These are phyloP conservation scores for Thereva unica DNA, from an alignment of 2,888 invertebrate species.

Conservation along the genomic window DNA sequence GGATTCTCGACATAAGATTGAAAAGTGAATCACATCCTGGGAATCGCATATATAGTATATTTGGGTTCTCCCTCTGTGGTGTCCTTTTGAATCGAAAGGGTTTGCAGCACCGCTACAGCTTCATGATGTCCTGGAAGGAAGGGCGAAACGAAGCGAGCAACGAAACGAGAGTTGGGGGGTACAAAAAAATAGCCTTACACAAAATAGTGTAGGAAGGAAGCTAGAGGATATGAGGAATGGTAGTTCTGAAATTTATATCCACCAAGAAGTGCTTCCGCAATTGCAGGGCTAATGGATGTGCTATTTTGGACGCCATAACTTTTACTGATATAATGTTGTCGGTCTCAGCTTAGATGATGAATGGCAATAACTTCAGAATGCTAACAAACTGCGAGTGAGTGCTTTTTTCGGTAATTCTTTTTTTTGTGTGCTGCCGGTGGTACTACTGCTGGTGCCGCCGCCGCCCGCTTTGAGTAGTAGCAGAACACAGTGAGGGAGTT, in stretches of 20 bases:
- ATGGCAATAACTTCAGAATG: conserved; percentile 29
- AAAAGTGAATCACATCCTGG: conserved; percentile 24
- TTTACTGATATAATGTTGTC: conserved; percentile 30
- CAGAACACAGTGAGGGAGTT: no score
- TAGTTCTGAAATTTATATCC: conserved; percentile 34
- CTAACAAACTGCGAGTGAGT: background rate
- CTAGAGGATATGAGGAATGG: conserved; percentile 29
- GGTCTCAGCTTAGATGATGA: conserved; percentile 24
- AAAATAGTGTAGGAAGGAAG: conserved; percentile 23
- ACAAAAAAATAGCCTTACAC: conserved; percentile 16
- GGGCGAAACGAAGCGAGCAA: no score
- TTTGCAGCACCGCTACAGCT: no score
- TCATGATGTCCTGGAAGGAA: no score
- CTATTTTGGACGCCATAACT: conserved; percentile 32
- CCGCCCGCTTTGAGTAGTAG: no score
- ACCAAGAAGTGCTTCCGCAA: conserved; percentile 33
- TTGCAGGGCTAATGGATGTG: conserved; percentile 30
- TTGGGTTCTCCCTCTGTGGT: no score
- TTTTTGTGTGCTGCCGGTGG: no score
- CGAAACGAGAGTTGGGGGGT: no score
- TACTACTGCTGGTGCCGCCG: no score
- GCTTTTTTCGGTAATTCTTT: no score
- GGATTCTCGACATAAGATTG: conserved; percentile 27
- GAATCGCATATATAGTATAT: conserved; percentile 8
- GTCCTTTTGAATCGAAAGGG: no score